A percentile compares a stretch with the other conserved stretches of the same genome.
These are phyloP conservation scores for Octopus sinensis DNA, from an alignment of 1,140 invertebrate species.

Conservation along the genomic window DNA sequence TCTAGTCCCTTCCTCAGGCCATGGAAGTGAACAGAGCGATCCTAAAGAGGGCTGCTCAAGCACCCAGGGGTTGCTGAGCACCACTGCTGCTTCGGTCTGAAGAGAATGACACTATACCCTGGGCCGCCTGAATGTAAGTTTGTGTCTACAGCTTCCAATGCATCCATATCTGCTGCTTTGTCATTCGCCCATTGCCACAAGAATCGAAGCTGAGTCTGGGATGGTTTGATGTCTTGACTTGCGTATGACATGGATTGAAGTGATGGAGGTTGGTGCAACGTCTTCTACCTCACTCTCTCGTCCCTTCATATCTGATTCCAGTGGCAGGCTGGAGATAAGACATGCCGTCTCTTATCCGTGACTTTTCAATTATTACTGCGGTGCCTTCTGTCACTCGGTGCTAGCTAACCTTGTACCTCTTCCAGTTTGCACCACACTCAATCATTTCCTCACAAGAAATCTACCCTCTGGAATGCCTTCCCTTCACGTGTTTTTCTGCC, in stretches of 20 bases:
- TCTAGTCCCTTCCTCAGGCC: conserved; percentile 14
- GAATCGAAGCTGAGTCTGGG: background rate
- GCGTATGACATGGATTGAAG: background rate
- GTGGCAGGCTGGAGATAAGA: too few species aligned
- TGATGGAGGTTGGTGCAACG: background rate
- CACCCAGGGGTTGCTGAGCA: background rate
- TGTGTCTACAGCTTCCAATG: background rate
- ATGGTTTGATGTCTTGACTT: background rate
- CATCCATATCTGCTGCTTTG: background rate
- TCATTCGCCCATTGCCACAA: background rate
- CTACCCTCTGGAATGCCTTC: too few species aligned
- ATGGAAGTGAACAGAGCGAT: background rate
- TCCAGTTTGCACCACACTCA: too few species aligned
- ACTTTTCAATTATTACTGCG: too few species aligned
- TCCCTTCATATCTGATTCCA: too few species aligned
- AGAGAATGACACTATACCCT: background rate
- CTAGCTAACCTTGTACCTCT: too few species aligned
- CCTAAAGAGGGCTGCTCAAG: background rate
- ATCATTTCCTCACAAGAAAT: too few species aligned
- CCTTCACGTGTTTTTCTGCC: too few species aligned
- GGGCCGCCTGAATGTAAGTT: too few species aligned
- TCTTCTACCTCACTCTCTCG: background rate
- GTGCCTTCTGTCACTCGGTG: too few species aligned
- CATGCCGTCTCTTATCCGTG: too few species aligned
- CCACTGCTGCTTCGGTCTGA: background rate